These are phyloP conservation scores for Quiscalus mexicanus DNA, from an alignment of 2,113 vertebrate species.

Conservation along the genomic window DNA sequence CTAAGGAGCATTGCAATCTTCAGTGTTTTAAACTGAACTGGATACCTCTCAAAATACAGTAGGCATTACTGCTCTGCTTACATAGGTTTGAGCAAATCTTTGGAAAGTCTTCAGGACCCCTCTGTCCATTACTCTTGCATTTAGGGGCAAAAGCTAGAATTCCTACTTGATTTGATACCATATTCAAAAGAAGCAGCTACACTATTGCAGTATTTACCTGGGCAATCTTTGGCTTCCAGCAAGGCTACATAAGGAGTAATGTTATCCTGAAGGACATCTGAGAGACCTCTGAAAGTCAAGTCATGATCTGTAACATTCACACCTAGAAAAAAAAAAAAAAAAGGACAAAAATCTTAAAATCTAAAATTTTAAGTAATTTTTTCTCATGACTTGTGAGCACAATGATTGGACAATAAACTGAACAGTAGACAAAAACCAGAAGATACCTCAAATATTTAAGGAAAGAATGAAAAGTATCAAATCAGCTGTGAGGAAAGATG, in stretches of 20 bases:
- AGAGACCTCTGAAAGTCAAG: slow-evolving; percentile 87
- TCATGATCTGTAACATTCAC: slow-evolving; percentile 96
- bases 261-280: slow-evolving; percentile 82
- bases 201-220: slow-evolving; percentile 66
- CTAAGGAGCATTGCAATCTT: not conserved
- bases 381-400: not conserved
- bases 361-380: not conserved
- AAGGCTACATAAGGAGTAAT: slow-evolving; percentile 86
- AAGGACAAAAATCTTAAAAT: not conserved
- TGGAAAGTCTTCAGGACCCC: not conserved
- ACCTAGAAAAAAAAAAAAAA: slow-evolving; percentile 70
- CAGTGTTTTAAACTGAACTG: not conserved
- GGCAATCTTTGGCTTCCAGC: slow-evolving; percentile 90
- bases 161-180: not conserved
- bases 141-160: not conserved
- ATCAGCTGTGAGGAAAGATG: not conserved
- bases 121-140: not conserved
- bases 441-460: not conserved
- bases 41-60: not conserved
- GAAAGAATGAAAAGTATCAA: not conserved
- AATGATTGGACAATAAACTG: not conserved
- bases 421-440: not conserved
- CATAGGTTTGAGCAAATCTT: not conserved
- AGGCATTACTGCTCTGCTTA: not conserved
- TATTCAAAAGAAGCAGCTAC: not conserved